Conservation (phyloP, 2,113 vertebrate species). For the Arenaria interpres region DNA sequence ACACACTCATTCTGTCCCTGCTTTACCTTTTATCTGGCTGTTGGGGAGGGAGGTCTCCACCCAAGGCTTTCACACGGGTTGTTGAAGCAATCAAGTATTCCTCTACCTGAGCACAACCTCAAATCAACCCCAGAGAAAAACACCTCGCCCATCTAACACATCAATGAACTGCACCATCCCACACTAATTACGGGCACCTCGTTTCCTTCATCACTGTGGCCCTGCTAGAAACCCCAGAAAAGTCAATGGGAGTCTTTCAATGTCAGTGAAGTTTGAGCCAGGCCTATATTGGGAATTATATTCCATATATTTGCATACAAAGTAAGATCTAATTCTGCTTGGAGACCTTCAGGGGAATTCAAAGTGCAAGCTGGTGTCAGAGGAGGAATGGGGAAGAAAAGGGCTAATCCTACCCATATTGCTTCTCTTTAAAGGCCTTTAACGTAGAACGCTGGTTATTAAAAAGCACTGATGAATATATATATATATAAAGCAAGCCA, state of each 20-base stretch:
- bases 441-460: neutral
- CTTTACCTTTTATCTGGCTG: neutral
- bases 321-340: neutral
- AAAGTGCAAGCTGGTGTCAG: neutral
- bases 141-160: neutral
- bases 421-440: neutral
- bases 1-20: neutral
- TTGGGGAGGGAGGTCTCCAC: neutral
- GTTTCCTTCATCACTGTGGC: fast-evolving
- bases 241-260: neutral
- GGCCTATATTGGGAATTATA: neutral
- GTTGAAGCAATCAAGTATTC: neutral
- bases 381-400: neutral
- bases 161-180: fast-evolving
- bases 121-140: neutral
- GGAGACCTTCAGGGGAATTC: neutral
- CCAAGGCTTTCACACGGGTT: fast-evolving
- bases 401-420: neutral
- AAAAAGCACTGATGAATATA: neutral
- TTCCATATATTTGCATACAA: conserved; percentile 5
- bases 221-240: neutral
- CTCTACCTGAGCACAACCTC: neutral
- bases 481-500: neutral
- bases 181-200: too few relatives aligned
- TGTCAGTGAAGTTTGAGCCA: neutral